Conservation (phyloP, 1,140 invertebrate genomes). For the Triops longicaudatus region DNA sequence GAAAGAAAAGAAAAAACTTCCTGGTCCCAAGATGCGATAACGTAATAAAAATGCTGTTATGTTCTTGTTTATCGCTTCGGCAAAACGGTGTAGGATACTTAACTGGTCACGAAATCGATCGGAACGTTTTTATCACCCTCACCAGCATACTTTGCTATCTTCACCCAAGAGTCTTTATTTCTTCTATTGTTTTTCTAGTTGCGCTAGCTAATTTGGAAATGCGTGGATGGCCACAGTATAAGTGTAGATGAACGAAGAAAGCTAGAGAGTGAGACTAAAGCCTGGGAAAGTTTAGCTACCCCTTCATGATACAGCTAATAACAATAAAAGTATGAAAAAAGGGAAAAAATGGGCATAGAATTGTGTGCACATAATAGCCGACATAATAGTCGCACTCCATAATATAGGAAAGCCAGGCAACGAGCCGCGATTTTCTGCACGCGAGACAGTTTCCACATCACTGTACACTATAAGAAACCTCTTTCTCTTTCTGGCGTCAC, state of each 20-base stretch:
- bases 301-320: neutral
- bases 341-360: neutral
- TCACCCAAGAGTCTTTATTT: no score
- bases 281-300: neutral
- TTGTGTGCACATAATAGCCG: constrained; percentile 2
- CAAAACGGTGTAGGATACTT: no score
- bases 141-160: no score
- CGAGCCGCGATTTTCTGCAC: constrained; percentile 13
- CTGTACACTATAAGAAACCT: neutral
- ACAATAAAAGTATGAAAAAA: neutral
- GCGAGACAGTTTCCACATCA: neutral
- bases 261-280: neutral
- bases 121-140: no score
- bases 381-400: constrained; percentile 6
- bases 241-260: no score
- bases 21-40: no score
- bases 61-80: no score
- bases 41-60: no score
- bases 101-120: no score
- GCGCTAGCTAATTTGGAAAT: neutral
- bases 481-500: neutral
- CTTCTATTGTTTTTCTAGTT: neutral
- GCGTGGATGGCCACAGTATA: neutral
- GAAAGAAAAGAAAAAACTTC: no score
- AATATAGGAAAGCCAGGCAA: neutral